A percentile compares a stretch with the other conserved stretches of the same genome.
Evolutionary conservation across 1,140 invertebrate genomes (phyloP).

Genomic region (Sycophaga agraensis): DNA sequence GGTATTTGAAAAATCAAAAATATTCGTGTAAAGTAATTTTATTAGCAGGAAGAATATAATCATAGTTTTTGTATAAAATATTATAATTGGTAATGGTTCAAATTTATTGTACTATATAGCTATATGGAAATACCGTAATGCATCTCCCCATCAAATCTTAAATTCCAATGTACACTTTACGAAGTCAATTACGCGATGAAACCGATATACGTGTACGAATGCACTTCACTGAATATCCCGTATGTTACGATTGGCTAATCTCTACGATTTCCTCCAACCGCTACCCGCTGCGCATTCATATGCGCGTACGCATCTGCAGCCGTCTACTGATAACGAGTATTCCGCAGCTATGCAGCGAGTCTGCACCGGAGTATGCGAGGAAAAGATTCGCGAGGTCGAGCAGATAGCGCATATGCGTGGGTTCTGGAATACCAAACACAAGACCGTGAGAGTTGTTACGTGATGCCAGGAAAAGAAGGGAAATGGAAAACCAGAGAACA

Average conservation of each 20-base stretch:
- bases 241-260: not conserved
- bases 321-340: constrained; percentile 2
- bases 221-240: not conserved
- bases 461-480: no score
- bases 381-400: not conserved
- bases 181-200: not conserved
- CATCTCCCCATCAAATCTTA: not conserved
- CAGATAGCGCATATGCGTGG: not conserved
- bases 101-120: no score
- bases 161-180: not conserved
- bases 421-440: no score
- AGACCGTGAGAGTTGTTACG: no score
- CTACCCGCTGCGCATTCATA: not conserved
- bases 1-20: not conserved
- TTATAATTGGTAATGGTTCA: no score
- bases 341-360: not conserved
- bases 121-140: not conserved
- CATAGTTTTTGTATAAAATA: no score
- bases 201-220: no score
- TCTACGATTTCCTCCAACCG: not conserved
- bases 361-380: not conserved
- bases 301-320: not conserved
- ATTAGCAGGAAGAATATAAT: no score
- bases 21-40: not conserved
- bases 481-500: no score